These are phyloP conservation scores for Pachycephus smyrnensis DNA, from an alignment of 2,888 invertebrate genomes.

Conservation along the genomic window DNA sequence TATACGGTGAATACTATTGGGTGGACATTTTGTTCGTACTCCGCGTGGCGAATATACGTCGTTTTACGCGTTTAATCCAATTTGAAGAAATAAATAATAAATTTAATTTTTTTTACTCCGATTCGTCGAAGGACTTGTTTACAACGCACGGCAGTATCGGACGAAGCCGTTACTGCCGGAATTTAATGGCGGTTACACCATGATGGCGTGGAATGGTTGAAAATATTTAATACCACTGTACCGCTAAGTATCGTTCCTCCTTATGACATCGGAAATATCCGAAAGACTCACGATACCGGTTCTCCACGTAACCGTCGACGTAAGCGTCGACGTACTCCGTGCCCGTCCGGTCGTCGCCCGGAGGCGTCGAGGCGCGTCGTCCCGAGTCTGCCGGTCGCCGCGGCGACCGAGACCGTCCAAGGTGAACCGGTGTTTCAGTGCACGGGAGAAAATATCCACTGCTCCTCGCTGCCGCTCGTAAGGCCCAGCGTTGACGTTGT, in stretches of 20 bases:
- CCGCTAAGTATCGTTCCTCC: background rate
- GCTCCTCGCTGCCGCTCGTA: background rate
- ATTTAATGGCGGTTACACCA: conserved; percentile 2
- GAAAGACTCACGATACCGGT: conserved; percentile 26
- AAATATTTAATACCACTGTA: conserved; percentile 5
- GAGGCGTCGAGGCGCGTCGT: conserved; percentile 20
- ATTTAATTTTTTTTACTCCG: background rate
- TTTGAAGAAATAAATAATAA: background rate
- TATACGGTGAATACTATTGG: background rate
- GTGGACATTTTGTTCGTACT: background rate
- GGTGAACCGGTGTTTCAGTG: conserved; percentile 59
- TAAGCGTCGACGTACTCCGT: background rate
- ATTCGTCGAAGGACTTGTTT: background rate
- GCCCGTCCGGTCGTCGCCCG: background rate
- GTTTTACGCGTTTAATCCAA: background rate
- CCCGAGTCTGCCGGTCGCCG: conserved; percentile 20
- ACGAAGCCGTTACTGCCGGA: background rate
- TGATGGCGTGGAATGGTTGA: background rate
- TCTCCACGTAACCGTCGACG: conserved; percentile 20
- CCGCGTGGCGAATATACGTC: background rate
- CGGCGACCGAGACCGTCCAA: conserved; percentile 51
- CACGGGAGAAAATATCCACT: conserved; percentile 28
- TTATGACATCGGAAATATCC: conserved; percentile 13
- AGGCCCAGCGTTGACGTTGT: background rate
- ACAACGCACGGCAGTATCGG: background rate